Evolutionary conservation across 2,797 vertebrate species (phyloP), one percentile per base, ranked within the genome.

Genomic region (Meriones psammophilus): DNA sequence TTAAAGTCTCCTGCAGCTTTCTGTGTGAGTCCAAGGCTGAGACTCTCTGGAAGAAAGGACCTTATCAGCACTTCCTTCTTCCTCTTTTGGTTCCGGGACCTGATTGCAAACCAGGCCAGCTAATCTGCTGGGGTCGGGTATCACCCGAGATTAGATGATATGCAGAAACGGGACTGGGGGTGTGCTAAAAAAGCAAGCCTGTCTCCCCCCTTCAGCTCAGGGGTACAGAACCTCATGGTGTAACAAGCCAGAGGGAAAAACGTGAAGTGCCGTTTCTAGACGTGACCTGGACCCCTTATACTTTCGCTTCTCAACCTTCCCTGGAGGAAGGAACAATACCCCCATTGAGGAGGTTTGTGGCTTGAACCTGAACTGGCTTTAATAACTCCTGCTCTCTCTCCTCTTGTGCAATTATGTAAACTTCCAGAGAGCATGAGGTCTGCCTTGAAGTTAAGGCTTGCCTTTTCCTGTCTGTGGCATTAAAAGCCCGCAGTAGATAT

Each of bases 161-260:
- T 0, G 30, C 6, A 81, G 33, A 42, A 30, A 56, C 42, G 58
- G 56, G 80, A n/a, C 30, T 4, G 17, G 1, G 14, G 5, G 39
- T 22, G 62, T 68, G 83, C 13, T 14, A 79, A 71, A 54, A 88
- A 89, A 91, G 83, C 39, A 56, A 50, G n/a, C 66, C 0, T 3
- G 8, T 62, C 12, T n/a, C 60, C 69, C 9, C n/a, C 18, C 8
- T 69, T 54, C 36, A 22, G 50, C 36, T 22, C 9, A 2, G 42
- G 1, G 36, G 42, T 0, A 0, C 8, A 30, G 9, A 15, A 88
- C 2, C 12, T 84, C 24, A 0, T 69, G 0, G n/a, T 12, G 2
- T 6, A 14, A 28, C 33, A 0, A 8, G 73, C 39, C 17, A 4
- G 74, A 12, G 26, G 26, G 86, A 9, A 33, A 30, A 15, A 14